Evolutionary conservation across 2,797 vertebrate genomes (phyloP), one percentile per base, ranked within the genome.

Genomic region (Macropodus opercularis): DNA sequence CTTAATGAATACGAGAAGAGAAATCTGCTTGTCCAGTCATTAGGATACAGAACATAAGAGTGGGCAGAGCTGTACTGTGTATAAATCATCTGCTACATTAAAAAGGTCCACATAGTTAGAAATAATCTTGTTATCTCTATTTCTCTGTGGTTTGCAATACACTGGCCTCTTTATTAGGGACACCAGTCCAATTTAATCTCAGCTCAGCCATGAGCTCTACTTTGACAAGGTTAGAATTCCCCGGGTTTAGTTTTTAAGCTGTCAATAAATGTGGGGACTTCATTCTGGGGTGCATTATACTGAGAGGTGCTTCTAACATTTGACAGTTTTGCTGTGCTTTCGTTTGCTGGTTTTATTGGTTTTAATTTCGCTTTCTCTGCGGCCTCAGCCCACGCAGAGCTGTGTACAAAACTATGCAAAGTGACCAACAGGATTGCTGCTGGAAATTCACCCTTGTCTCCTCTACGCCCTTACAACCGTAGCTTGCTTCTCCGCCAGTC

Each of bases 61-160:
- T 5, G 9, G 19, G 23, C 44, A 42, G 32, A 75, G 59, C 79
- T 46, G 17, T 50, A 41, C 43, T 57, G 9, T 7, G 12, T 27
- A 58, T 57, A 54, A 66, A 70, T 60, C 56, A 76, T 56, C 34
- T n/a, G 49, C 52, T 63, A 70, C 56, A 74, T 61, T 70, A 71
- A 24, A n/a, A n/a, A 59, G 18, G 29, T 26, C 60, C 27, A 35
- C 24, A 32, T 3, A 44, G 61, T 55, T 62, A 43, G 38, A 67
- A 62, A 9, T 64, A 36, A 65, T 35, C 11, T 31, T 42, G 48
- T 21, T 8, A 38, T 62, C 48, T 77, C 53, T 51, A 15, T 75
- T 67, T 29, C 51, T 23, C 54, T 34, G 17, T 12, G 6, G 9
- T 43, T 42, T 57, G 13, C 51, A 32, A 61, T n/a, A 40, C 32